Conservation (phyloP, 2,888 invertebrate species). For the Scaptomyza tumidula region DNA sequence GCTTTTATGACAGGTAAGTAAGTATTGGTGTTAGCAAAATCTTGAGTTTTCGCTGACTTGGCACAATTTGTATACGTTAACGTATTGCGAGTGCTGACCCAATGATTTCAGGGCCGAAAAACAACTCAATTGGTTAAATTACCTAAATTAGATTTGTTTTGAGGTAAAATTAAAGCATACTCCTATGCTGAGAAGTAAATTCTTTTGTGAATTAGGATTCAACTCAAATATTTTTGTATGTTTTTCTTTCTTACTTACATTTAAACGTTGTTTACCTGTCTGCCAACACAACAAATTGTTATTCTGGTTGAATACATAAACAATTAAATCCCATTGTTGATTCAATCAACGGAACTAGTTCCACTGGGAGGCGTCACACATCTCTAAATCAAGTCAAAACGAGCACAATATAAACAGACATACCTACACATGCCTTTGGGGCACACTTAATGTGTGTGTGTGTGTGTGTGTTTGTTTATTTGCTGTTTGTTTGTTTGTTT, state of each 20-base stretch:
- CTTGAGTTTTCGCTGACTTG: slow-evolving; percentile 63
- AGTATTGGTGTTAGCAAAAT: slow-evolving; percentile 61
- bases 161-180: background rate
- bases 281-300: background rate
- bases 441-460: background rate
- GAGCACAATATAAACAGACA: slow-evolving; percentile 26
- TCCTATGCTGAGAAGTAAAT: background rate
- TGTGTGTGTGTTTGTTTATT: slow-evolving; percentile 10
- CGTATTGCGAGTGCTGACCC: slow-evolving; percentile 43
- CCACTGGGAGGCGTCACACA: background rate
- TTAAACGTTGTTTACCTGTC: background rate
- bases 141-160: background rate
- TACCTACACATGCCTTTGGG: slow-evolving; percentile 2
- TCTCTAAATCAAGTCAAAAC: slow-evolving; percentile 12
- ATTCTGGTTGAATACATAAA: background rate
- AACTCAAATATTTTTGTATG: background rate
- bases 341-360: slow-evolving; percentile 24
- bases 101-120: slow-evolving; percentile 12
- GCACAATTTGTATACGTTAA: slow-evolving; percentile 55
- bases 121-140: slow-evolving; percentile 22
- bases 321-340: background rate
- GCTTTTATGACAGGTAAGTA: slow-evolving; percentile 73
- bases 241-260: background rate
- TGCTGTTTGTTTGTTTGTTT: slow-evolving; percentile 49
- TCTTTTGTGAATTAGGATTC: background rate